These are phyloP conservation scores for Wiebesia pumilae DNA, from an alignment of 1,140 invertebrate genomes.

Conservation along the genomic window DNA sequence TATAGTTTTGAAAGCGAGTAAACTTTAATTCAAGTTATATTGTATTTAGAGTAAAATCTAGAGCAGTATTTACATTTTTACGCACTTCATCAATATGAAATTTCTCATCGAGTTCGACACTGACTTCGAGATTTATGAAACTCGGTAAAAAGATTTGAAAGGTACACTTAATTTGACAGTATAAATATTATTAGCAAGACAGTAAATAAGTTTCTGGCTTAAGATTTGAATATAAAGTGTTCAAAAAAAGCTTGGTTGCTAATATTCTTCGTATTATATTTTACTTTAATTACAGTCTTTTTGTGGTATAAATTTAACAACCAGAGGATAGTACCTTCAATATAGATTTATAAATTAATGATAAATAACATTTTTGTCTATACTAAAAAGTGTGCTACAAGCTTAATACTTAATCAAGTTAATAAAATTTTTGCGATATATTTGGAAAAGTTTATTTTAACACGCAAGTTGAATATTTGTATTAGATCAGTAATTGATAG, in stretches of 20 bases:
- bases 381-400: too few relatives aligned
- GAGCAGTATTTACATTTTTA: conserved; percentile 8
- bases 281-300: neutral
- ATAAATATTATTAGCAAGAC: conserved; percentile 23
- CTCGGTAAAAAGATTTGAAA: conserved; percentile 33
- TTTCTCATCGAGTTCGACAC: conserved; percentile 9
- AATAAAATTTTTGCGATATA: neutral
- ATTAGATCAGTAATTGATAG: too few relatives aligned
- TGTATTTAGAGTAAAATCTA: neutral
- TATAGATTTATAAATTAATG: neutral
- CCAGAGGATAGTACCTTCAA: neutral
- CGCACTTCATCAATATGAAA: neutral
- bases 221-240: neutral
- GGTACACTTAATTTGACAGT: conserved; percentile 23
- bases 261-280: conserved; percentile 9
- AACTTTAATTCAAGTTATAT: conserved; percentile 7
- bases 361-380: conserved; percentile 1
- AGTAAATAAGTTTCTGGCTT: conserved; percentile 35
- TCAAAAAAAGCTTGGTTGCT: neutral
- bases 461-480: too few relatives aligned
- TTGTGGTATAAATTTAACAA: neutral
- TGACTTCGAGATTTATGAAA: neutral
- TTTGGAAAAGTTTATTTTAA: neutral
- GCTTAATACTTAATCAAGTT: too few relatives aligned
- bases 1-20: neutral